These are phyloP conservation scores for Augiades crinisus DNA, from an alignment of 2,888 invertebrate species.

Conservation along the genomic window DNA sequence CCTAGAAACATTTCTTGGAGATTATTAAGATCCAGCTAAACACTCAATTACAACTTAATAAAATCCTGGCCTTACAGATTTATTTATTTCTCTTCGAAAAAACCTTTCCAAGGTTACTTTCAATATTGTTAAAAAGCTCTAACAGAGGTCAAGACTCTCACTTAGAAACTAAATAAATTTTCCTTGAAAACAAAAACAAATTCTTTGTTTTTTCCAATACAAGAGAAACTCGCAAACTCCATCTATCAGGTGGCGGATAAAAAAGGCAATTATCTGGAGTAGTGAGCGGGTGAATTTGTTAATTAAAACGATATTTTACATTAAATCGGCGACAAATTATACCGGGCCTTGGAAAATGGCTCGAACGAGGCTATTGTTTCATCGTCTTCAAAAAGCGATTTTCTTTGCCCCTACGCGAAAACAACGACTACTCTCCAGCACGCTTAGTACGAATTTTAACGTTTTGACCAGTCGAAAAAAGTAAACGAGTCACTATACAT, in stretches of 20 bases:
- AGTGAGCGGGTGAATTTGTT: constrained; percentile 36
- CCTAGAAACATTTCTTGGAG: no score
- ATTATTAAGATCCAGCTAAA: no score
- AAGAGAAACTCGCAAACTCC: constrained; percentile 15
- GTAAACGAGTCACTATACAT: no score
- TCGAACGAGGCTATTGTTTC: constrained; percentile 14
- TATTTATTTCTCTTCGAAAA: no score
- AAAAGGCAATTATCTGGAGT: constrained; percentile 35
- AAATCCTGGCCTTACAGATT: no score
- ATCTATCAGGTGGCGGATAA: constrained; percentile 32
- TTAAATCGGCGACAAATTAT: constrained; percentile 38
- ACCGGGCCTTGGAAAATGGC: constrained; percentile 42
- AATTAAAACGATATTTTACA: constrained; percentile 41
- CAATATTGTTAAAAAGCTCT: no score
- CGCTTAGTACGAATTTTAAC: no score
- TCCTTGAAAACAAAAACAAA: not conserved
- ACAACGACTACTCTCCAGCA: no score
- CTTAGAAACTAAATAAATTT: not conserved
- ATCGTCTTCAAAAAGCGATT: not conserved
- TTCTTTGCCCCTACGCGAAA: no score
- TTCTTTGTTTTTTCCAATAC: constrained; percentile 11
- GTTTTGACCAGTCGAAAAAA: no score
- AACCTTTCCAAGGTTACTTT: no score
- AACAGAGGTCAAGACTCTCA: not conserved
- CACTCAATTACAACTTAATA: no score